Evolutionary conservation across 1,140 invertebrate species (phyloP).

Genomic region (Temnothorax nylanderi): DNA sequence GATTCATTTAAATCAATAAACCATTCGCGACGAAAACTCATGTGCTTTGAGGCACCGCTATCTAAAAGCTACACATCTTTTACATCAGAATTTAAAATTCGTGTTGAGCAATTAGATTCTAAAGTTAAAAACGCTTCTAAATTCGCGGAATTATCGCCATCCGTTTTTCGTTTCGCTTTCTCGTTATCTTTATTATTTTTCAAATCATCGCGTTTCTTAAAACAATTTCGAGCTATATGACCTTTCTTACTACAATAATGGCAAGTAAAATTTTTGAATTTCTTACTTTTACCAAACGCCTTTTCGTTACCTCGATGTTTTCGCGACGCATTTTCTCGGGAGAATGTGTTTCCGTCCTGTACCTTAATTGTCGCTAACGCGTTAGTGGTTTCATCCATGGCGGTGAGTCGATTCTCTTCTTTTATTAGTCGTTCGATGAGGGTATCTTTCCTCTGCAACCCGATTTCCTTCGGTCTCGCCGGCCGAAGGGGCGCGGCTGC

Average conservation of each 20-base stretch:
- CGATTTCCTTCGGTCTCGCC: no score
- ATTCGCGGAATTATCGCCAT: background rate
- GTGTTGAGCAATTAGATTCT: background rate
- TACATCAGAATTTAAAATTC: background rate
- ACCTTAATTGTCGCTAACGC: background rate
- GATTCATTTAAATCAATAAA: background rate
- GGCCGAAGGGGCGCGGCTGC: no score
- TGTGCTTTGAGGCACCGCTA: background rate
- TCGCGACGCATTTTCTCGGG: background rate
- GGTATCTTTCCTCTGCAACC: background rate
- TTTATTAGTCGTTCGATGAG: background rate
- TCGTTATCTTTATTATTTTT: background rate
- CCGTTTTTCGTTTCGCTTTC: background rate
- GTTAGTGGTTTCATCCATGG: background rate
- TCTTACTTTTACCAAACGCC: background rate
- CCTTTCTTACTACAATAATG: background rate
- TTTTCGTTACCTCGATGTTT: background rate
- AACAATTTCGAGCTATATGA: background rate
- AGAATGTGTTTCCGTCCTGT: background rate
- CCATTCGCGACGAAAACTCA: background rate
- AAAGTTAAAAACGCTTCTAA: background rate
- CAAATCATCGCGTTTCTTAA: background rate
- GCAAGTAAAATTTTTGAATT: background rate
- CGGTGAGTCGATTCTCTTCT: background rate
- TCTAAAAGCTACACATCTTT: background rate